A percentile compares a stretch with the other conserved stretches of the same genome.
These are phyloP conservation scores for Reticulitermes speratus DNA, from an alignment of 1,140 invertebrate genomes.

Conservation along the genomic window DNA sequence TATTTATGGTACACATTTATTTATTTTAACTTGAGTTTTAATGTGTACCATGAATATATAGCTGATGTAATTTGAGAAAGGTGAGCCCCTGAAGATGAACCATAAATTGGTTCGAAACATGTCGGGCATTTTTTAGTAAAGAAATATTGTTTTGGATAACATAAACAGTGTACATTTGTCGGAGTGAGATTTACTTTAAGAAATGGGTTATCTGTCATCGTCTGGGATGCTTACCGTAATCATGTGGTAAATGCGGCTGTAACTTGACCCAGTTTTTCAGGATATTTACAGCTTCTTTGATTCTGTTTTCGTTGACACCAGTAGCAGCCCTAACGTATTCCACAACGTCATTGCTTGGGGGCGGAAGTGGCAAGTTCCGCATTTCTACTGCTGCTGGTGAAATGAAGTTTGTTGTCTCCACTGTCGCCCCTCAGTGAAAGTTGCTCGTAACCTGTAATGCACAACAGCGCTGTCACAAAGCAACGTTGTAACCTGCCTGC, in stretches of 20 bases:
- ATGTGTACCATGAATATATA: no score
- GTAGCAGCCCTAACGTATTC: background rate
- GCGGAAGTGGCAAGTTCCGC: background rate
- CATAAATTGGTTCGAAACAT: no score
- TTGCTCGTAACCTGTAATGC: background rate
- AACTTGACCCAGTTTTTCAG: constrained; percentile 45
- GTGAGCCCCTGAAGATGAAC: no score
- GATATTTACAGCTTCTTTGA: background rate
- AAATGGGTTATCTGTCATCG: no score
- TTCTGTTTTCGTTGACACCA: background rate
- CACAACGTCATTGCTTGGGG: background rate
- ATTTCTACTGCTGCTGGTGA: background rate
- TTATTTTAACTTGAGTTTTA: no score
- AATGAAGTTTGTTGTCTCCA: background rate
- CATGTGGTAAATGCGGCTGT: constrained; percentile 48
- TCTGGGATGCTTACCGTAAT: constrained; percentile 32
- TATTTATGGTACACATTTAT: no score
- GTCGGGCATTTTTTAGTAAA: no score
- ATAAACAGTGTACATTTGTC: no score
- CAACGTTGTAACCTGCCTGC: background rate
- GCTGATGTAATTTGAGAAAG: no score
- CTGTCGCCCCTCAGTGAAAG: background rate
- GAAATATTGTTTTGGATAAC: no score
- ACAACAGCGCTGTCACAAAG: background rate
- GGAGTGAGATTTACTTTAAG: no score